These are phyloP conservation scores for Puntigrus tetrazona DNA, from an alignment of 2,113 vertebrate genomes.

Conservation along the genomic window DNA sequence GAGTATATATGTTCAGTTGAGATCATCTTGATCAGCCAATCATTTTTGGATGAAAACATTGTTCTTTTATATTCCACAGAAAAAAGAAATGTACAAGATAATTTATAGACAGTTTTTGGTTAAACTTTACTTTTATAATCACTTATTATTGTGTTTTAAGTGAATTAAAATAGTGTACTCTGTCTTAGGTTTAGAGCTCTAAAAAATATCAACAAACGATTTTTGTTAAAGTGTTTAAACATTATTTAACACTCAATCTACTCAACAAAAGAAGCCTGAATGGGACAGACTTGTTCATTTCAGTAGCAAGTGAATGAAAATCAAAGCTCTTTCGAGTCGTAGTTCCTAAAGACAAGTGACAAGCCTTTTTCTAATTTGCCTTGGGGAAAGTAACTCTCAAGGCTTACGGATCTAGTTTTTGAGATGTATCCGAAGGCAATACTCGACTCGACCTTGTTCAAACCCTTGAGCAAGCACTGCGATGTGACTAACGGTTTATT, in stretches of 20 bases:
- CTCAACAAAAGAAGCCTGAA: conserved; percentile 9
- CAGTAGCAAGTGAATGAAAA: neutral
- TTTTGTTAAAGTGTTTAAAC: neutral
- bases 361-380: conserved; percentile 6
- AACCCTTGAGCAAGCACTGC: conserved; percentile 66
- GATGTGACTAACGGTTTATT: conserved; percentile 71
- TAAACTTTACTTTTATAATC: neutral
- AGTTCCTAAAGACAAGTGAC: conserved; percentile 20
- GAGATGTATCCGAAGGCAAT: conserved; percentile 60
- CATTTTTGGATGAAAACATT: neutral
- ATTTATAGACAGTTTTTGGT: neutral
- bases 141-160: neutral
- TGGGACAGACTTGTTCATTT: neutral
- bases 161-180: neutral
- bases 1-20: neutral
- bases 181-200: neutral
- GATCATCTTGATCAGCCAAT: neutral
- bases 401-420: conserved; percentile 60
- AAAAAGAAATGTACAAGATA: no score
- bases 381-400: neutral
- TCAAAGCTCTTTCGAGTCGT: neutral
- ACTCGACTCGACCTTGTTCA: conserved; percentile 70
- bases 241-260: no score
- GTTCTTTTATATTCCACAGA: neutral
- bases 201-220: neutral